Percentiles rank a stretch among this genome's conserved stretches.
Conservation (phyloP, 1,140 invertebrate genomes). For the Gonatopus flavifemur region DNA sequence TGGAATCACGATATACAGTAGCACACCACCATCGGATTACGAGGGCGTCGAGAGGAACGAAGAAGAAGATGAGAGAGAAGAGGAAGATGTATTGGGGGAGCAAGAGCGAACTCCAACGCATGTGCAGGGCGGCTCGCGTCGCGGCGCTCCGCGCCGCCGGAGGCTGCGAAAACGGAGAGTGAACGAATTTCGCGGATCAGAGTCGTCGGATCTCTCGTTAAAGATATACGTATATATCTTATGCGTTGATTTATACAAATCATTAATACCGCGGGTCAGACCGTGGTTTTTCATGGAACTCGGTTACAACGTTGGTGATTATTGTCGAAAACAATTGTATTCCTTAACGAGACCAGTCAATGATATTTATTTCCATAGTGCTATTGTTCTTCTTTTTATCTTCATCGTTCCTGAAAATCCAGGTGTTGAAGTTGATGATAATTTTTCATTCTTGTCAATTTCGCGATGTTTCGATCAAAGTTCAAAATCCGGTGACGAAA, state of each 20-base stretch:
- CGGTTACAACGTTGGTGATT: no score
- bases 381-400: no score
- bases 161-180: conserved; percentile 54
- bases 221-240: conserved; percentile 40
- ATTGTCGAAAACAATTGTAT: no score
- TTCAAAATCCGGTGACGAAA: no score
- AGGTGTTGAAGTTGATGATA: no score
- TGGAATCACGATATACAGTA: conserved; percentile 22
- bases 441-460: no score
- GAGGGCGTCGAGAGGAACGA: conserved; percentile 35
- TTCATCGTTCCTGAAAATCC: no score
- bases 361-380: no score
- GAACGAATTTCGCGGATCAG: conserved; percentile 55
- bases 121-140: conserved; percentile 58
- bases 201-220: conserved; percentile 54
- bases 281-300: conserved; percentile 33
- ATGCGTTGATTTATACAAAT: no score
- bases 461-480: no score
- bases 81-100: conserved; percentile 29
- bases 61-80: conserved; percentile 18
- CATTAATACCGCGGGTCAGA: conserved; percentile 24
- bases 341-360: no score
- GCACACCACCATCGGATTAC: conserved; percentile 41
- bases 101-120: conserved; percentile 50
- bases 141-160: conserved; percentile 51